These are phyloP conservation scores for Conus ventricosus DNA, from an alignment of 1,140 invertebrate species.

Conservation along the genomic window DNA sequence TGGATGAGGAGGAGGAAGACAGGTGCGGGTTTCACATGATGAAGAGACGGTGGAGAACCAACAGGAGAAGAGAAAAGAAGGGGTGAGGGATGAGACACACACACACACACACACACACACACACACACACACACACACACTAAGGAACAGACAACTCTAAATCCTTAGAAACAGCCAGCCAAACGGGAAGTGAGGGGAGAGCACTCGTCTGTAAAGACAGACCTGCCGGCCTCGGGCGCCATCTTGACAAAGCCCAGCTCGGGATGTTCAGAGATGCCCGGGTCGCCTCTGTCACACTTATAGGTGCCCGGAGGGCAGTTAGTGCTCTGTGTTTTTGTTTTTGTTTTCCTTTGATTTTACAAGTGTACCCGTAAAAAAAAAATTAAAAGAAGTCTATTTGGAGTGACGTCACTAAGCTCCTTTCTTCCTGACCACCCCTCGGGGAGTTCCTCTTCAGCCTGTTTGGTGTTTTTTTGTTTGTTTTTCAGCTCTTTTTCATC, in stretches of 20 bases:
- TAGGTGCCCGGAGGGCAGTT: slow-evolving; percentile 2
- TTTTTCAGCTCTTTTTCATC: neutral
- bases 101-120: no score
- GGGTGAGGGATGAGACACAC: no score
- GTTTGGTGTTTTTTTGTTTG: no score
- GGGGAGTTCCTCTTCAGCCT: neutral
- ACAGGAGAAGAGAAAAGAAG: no score
- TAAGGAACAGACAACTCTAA: no score
- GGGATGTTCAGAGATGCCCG: neutral
- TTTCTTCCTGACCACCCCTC: neutral
- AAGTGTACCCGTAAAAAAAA: neutral
- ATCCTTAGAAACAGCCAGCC: neutral
- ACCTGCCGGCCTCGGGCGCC: neutral
- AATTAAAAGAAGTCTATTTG: slow-evolving; percentile 29
- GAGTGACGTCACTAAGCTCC: slow-evolving; percentile 21
- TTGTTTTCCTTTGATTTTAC: neutral
- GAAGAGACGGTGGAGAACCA: no score
- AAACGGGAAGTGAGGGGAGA: neutral
- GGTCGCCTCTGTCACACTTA: neutral
- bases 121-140: no score
- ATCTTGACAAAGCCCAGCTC: slow-evolving; percentile 7
- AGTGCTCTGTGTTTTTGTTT: neutral
- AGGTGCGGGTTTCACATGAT: no score
- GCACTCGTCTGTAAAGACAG: neutral
- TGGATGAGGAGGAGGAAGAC: no score